Base-by-base conservation (phyloP, 2,113 vertebrate species). In the Oxyruncus cristatus region DNA sequence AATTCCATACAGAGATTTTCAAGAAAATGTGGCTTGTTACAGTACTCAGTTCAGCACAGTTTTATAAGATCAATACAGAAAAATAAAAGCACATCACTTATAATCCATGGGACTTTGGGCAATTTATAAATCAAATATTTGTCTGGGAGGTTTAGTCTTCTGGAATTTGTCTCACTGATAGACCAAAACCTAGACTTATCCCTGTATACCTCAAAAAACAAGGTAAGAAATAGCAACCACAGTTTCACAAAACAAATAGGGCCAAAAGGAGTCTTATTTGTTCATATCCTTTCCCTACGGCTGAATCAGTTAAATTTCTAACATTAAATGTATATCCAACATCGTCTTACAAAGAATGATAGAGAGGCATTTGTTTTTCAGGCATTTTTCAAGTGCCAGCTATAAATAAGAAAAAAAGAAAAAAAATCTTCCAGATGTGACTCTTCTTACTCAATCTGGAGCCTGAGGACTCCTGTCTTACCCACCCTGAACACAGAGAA, bases 61-160 rank as follows among this genome's bases (percentile, higher is more conserved):
- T 86, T 74, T 61, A 55, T 23, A 44, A 4, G 74, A 67, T 61
- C 59, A 82, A 53, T 53, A 55, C 1, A 66, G 11, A 9, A 71
- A 86, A 86, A 67, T 30, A 81, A 83, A 80, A 67, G 0, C n/a
- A 53, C 3, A 52, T 44, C 8, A 52, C 13, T 80, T 83, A 41
- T 9, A 74, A 39, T 35, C 8, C 33, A 37, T 39, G 14, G 7
- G 14, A 84, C 30, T 67, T 75, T 2, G 24, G 18, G 33, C 50
- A 77, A 82, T 41, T 59, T 50, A 46, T 55, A 88, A 71, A 65
- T 24, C 9, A 73, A 80, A 23, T 49, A 53, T 28, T 83, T 5
- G 0, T n/a, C 17, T 8, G 1, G 6, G 12, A 9, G 5, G 3
- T 20, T 68, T 68, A 47, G 2, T 42, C 17, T 77, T 76, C 42